Conservation (phyloP, 1,140 invertebrate genomes). For the Drosophila virilis region DNA sequence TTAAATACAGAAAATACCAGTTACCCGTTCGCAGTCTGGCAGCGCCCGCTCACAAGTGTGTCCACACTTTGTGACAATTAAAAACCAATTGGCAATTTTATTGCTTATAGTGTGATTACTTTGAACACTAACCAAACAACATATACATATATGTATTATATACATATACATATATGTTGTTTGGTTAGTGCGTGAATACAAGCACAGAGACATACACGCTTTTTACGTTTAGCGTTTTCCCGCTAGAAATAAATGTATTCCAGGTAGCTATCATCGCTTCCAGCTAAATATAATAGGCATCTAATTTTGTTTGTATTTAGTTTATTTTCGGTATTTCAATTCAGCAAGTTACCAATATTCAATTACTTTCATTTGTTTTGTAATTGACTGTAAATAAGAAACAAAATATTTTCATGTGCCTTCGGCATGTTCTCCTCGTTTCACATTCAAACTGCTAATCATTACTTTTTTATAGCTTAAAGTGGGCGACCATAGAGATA, state of each 20-base stretch:
- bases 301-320: background rate
- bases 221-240: too few species aligned
- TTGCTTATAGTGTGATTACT: too few species aligned
- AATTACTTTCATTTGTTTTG: background rate
- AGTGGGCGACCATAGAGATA: conserved; percentile 2
- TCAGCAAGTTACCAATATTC: background rate
- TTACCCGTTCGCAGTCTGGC: background rate
- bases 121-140: too few species aligned
- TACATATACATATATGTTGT: too few species aligned
- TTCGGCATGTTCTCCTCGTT: too few species aligned
- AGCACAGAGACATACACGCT: too few species aligned
- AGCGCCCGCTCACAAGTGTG: background rate
- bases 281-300: background rate
- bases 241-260: background rate
- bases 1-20: background rate
- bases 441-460: background rate
- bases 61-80: background rate
- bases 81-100: too few species aligned
- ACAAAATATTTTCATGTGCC: too few species aligned
- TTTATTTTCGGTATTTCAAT: background rate
- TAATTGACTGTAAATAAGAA: too few species aligned
- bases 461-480: background rate
- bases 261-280: background rate
- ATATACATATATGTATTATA: too few species aligned
- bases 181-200: too few species aligned